These are phyloP conservation scores for Hyposoter didymator DNA, from an alignment of 2,888 invertebrate species.

Conservation along the genomic window DNA sequence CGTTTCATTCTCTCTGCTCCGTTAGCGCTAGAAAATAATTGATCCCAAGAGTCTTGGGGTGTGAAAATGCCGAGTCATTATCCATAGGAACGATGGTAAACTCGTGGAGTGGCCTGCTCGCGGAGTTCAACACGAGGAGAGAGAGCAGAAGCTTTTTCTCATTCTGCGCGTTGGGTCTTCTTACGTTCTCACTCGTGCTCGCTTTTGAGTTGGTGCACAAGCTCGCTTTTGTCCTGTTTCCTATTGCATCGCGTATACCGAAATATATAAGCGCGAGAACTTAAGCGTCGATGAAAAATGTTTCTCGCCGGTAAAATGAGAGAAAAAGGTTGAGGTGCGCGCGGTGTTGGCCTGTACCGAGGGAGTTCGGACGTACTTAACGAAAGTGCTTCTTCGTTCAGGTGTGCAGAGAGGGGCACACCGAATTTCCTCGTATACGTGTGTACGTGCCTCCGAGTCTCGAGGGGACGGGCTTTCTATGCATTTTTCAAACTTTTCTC, in stretches of 20 bases:
- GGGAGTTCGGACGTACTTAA: constrained; percentile 53
- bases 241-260: not conserved
- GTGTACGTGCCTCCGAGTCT: not conserved
- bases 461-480: not conserved
- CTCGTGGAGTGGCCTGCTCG: constrained; percentile 8
- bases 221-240: constrained; percentile 14
- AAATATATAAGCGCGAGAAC: constrained; percentile 42
- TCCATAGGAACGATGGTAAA: constrained; percentile 73
- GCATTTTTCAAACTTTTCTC: constrained; percentile 17
- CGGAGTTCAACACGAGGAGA: constrained; percentile 10
- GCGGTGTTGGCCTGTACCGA: not conserved
- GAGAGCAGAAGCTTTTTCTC: constrained; percentile 9
- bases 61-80: constrained; percentile 78
- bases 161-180: not conserved
- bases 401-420: constrained; percentile 20
- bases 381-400: constrained; percentile 50
- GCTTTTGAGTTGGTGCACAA: constrained; percentile 15
- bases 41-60: constrained; percentile 75
- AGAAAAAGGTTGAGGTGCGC: constrained; percentile 9
- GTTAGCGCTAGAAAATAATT: constrained; percentile 80
- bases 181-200: constrained; percentile 10
- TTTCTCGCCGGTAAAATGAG: constrained; percentile 33
- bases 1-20: constrained; percentile 73
- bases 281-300: constrained; percentile 59
- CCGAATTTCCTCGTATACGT: constrained; percentile 22